Evolutionary conservation across 2,113 vertebrate species (phyloP), one percentile per base, ranked within the genome.

Genomic region (Xiphophorus maculatus): DNA sequence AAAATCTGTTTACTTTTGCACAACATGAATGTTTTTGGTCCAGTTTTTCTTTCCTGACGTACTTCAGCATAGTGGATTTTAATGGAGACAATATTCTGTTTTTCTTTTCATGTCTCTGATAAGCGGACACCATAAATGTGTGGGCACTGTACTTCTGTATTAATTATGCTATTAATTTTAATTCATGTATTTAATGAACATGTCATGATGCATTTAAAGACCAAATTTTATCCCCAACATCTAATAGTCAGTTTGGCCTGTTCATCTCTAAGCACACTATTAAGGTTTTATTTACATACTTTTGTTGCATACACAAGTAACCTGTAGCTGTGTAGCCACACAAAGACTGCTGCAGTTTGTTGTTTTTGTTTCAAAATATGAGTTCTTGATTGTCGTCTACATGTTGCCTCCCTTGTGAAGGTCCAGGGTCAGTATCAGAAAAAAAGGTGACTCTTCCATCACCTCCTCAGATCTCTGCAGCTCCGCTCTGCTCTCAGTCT

Each of bases 401-500:
- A n/a, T 25, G 25, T 58, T 10, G 51, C 11, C 28, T 32, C 30
- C 30, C 25, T 66, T 25, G 12, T 40, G 65, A n/a, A 44, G 65
- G 25, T 67, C 25, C 19, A n/a, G 67, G n/a, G 35, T 27, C 65
- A 11, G 9, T n/a, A n/a, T 25, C n/a, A 27, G 27, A 28, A 42
- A n/a, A 35, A 66, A 27, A 25, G n/a, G 40, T 17, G 66, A 71
- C 3, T 77, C 70, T 33, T 1, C 66, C 22, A 27, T 42, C 11
- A 25, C 70, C 71, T 58, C 70, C 73, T 82, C 44, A 4, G 54
- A 17, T 60, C 68, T 58, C 42, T 29, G 13, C 60, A n/a, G n/a
- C 33, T 51, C 80, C 0, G 58, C 81, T 69, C 69, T 84, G 42
- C 80, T 22, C 81, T 76, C 77, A 12, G 73, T 73, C 64, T 71